A percentile compares a stretch with the other conserved stretches of the same genome.
phyloP scores from a whole-genome alignment of 1,140 invertebrate genomes.

The Arion vulgaris region DNA sequence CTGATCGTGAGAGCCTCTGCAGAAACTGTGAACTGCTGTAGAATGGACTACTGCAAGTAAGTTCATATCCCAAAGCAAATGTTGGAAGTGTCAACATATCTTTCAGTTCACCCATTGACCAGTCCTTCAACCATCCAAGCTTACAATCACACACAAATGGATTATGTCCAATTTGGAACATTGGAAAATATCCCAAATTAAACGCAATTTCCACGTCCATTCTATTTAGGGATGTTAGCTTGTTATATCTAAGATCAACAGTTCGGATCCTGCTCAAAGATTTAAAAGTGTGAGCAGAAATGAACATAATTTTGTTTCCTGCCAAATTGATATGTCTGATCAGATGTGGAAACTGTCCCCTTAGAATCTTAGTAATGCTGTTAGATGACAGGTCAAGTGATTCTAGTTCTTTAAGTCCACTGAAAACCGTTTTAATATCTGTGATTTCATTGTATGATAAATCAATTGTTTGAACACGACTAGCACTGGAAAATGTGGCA shows the following conservation, averaged over 20 bases:
- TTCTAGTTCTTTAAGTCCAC: conserved; percentile 37
- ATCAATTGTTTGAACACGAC: conserved; percentile 33
- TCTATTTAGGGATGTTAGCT: conserved; percentile 43
- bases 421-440: conserved; percentile 38
- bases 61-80: background rate
- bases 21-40: conserved; percentile 33
- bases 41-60: conserved; percentile 46
- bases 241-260: conserved; percentile 51
- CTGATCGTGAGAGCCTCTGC: conserved; percentile 6
- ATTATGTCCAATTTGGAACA: conserved; percentile 52
- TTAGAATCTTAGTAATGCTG: conserved; percentile 34
- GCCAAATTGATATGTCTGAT: conserved; percentile 45
- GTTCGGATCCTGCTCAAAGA: conserved; percentile 38
- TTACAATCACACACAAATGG: conserved; percentile 57
- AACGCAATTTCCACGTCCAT: conserved; percentile 45
- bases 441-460: conserved; percentile 48
- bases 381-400: conserved; percentile 46
- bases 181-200: conserved; percentile 29
- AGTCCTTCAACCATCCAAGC: conserved; percentile 56
- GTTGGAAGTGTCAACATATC: conserved; percentile 43
- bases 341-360: conserved; percentile 42
- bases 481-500: conserved; percentile 25
- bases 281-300: conserved; percentile 50
- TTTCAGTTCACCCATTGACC: conserved; percentile 41
- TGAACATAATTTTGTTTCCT: conserved; percentile 43